A percentile compares a stretch with the other conserved stretches of the same genome.
These are phyloP conservation scores for Cephalotes varians DNA, from an alignment of 2,888 invertebrate genomes.

Conservation along the genomic window DNA sequence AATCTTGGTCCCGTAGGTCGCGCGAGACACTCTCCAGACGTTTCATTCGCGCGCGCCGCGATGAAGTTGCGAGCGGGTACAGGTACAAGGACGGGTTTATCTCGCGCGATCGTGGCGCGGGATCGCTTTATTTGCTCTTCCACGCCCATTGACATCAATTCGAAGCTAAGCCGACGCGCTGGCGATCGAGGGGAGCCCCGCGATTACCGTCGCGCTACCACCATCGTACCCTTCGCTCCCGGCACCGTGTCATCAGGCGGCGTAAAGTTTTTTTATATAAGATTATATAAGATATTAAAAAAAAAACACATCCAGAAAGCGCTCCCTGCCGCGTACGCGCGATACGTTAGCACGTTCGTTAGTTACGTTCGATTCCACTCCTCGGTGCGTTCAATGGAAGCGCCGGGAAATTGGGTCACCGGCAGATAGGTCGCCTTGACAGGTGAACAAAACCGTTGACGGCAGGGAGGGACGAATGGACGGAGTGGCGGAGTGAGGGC, in stretches of 20 bases:
- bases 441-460: constrained; percentile 72
- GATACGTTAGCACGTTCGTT: background rate
- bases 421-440: constrained; percentile 78
- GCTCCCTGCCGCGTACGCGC: background rate
- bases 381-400: constrained; percentile 42
- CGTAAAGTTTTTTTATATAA: too few relatives aligned
- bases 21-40: background rate
- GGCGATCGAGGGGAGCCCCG: background rate
- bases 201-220: constrained; percentile 2
- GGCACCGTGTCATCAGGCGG: background rate
- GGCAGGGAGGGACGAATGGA: background rate
- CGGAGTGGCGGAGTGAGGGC: constrained; percentile 5
- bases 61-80: background rate
- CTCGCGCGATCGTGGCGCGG: constrained; percentile 21
- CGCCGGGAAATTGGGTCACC: constrained; percentile 72
- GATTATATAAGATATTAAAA: background rate
- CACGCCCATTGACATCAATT: constrained; percentile 55
- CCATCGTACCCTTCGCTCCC: background rate
- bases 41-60: background rate
- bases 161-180: constrained; percentile 5
- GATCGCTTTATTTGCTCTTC: constrained; percentile 41
- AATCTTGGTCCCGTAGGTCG: too few relatives aligned
- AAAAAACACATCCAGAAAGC: background rate
- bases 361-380: constrained; percentile 36
- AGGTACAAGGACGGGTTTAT: constrained; percentile 43